A percentile compares a stretch with the other conserved stretches of the same genome.
These are phyloP conservation scores for Dromaius novaehollandiae DNA, from an alignment of 2,113 vertebrate genomes.

Conservation along the genomic window DNA sequence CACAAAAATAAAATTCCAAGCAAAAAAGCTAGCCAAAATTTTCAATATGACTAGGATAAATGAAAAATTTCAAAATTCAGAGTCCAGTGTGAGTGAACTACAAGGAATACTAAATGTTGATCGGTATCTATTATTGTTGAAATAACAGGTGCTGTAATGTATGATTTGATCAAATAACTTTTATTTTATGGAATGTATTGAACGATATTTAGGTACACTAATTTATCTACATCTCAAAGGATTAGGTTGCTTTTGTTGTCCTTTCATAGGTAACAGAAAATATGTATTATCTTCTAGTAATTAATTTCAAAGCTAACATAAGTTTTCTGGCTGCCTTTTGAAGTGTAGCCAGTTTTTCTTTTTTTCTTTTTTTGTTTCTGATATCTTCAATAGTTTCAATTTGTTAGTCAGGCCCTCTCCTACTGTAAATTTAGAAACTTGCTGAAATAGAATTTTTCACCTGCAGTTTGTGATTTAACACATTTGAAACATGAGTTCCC, in stretches of 20 bases:
- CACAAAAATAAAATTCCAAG: background rate
- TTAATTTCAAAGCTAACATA: background rate
- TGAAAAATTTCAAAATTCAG: background rate
- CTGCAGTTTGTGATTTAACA: constrained; percentile 11
- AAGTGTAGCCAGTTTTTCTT: background rate
- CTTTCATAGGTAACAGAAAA: background rate
- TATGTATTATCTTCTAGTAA: background rate
- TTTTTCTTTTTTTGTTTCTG: background rate
- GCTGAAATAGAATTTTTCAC: background rate
- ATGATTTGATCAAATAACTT: background rate
- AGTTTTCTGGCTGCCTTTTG: background rate
- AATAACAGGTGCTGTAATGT: background rate
- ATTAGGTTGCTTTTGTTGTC: background rate
- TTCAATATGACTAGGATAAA: background rate
- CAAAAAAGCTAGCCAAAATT: background rate
- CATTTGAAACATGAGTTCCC: background rate
- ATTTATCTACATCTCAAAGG: background rate
- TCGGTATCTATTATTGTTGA: background rate
- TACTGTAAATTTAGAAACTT: constrained; percentile 14
- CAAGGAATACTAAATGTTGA: background rate
- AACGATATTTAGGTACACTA: background rate
- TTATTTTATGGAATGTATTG: background rate
- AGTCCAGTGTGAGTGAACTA: background rate
- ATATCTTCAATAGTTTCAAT: constrained; percentile 1
- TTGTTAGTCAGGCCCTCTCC: background rate